phyloP scores from a whole-genome alignment of 2,797 vertebrate genomes.

The Mormyrus hasselquistii region DNA sequence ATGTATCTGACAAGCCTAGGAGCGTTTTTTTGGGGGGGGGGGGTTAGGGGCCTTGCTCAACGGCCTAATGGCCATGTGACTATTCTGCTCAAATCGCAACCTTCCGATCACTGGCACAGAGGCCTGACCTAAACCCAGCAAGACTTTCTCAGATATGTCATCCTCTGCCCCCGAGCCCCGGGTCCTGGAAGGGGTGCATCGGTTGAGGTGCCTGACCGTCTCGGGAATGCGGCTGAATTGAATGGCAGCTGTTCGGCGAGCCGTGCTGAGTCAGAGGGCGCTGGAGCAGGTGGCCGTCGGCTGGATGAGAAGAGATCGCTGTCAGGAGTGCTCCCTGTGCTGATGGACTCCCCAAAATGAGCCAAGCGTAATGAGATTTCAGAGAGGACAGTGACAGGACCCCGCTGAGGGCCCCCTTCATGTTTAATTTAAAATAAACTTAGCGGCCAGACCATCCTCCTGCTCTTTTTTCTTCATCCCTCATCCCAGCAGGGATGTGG shows the following conservation, averaged over 20 bases:
- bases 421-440: not conserved
- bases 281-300: not conserved
- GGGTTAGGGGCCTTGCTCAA: not conserved
- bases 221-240: not conserved
- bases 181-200: not conserved
- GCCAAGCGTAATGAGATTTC: constrained; percentile 7
- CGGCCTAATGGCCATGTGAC: not conserved
- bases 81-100: not conserved
- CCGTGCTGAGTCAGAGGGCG: not conserved
- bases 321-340: not conserved
- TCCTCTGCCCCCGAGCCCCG: too few species aligned
- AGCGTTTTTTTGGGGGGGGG: not conserved
- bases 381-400: not conserved
- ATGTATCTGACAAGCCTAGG: not conserved
- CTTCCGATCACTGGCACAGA: not conserved
- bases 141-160: not conserved
- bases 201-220: not conserved
- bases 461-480: not conserved
- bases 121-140: not conserved
- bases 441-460: not conserved
- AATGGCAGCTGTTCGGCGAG: not conserved
- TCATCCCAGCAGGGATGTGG: not conserved
- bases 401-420: not conserved
- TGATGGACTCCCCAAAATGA: not conserved
- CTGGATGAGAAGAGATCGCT: not conserved